A percentile compares a stretch with the other conserved stretches of the same genome.
Conservation (phyloP, 2,797 vertebrate species). For the Pseudomugil tenellus region DNA sequence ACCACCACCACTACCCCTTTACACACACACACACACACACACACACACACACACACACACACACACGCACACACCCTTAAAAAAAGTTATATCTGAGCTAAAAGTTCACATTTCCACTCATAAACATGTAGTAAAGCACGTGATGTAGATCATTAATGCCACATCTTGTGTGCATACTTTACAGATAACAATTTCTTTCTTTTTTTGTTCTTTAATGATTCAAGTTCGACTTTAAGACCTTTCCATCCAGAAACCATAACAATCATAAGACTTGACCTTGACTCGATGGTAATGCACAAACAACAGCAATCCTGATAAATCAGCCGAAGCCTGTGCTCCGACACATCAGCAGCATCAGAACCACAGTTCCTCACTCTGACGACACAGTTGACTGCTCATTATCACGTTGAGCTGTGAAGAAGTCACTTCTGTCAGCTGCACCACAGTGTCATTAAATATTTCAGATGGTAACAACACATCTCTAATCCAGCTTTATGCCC, state of each 20-base stretch:
- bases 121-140: neutral
- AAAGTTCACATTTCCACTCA: neutral
- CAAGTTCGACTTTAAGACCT: neutral
- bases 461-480: constrained; percentile 16
- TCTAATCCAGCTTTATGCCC: constrained; percentile 21
- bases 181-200: constrained; percentile 28
- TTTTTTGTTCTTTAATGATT: constrained; percentile 32
- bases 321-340: constrained; percentile 14
- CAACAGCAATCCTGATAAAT: constrained; percentile 32
- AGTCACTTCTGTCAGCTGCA: constrained; percentile 14
- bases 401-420: constrained; percentile 48
- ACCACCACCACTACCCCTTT: too few relatives aligned
- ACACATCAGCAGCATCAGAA: constrained; percentile 17
- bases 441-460: constrained; percentile 13
- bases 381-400: constrained; percentile 39
- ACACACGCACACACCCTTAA: too few relatives aligned
- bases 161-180: constrained; percentile 2
- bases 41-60: too few relatives aligned
- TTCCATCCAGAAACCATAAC: constrained; percentile 18
- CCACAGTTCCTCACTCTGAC: constrained; percentile 17
- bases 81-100: too few relatives aligned
- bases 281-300: constrained; percentile 3
- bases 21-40: too few relatives aligned
- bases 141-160: neutral
- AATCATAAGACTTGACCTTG: constrained; percentile 13